These are phyloP conservation scores for Trissoscelio sp. DNA, from an alignment of 2,888 invertebrate genomes.

Conservation along the genomic window DNA sequence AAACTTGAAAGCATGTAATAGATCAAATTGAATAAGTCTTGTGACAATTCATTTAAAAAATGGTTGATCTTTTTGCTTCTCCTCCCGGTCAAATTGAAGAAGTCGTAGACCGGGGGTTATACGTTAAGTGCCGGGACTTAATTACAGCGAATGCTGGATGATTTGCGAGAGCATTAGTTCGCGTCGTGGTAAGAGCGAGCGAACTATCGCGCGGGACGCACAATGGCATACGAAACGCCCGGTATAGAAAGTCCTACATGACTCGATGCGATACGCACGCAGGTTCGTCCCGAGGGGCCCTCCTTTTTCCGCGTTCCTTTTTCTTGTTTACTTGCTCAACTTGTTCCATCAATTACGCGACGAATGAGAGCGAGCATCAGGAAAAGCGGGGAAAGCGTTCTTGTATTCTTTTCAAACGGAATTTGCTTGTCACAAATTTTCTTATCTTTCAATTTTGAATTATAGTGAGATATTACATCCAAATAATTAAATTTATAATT, in stretches of 20 bases:
- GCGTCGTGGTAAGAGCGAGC: conserved; percentile 12
- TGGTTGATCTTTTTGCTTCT: conserved; percentile 4
- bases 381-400: conserved; percentile 19
- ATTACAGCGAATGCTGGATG: conserved; percentile 39
- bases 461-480: too few species aligned
- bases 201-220: conserved; percentile 2
- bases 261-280: background rate
- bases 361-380: conserved; percentile 27
- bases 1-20: conserved; percentile 12
- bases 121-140: conserved; percentile 39
- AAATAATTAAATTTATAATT: too few species aligned
- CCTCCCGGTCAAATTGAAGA: conserved; percentile 26
- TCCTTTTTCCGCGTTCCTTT: conserved; percentile 42
- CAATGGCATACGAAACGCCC: conserved; percentile 29
- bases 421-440: too few species aligned
- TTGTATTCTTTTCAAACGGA: too few species aligned
- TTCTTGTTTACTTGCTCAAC: conserved; percentile 35
- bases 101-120: conserved; percentile 32
- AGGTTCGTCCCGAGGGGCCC: conserved; percentile 14
- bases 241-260: conserved; percentile 35
- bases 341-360: conserved; percentile 42
- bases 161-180: conserved; percentile 52
- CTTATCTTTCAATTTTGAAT: too few species aligned
- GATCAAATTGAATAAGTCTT: conserved; percentile 11
- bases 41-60: background rate